phyloP scores from a whole-genome alignment of 2,113 vertebrate genomes.

The Haemorhous mexicanus region DNA sequence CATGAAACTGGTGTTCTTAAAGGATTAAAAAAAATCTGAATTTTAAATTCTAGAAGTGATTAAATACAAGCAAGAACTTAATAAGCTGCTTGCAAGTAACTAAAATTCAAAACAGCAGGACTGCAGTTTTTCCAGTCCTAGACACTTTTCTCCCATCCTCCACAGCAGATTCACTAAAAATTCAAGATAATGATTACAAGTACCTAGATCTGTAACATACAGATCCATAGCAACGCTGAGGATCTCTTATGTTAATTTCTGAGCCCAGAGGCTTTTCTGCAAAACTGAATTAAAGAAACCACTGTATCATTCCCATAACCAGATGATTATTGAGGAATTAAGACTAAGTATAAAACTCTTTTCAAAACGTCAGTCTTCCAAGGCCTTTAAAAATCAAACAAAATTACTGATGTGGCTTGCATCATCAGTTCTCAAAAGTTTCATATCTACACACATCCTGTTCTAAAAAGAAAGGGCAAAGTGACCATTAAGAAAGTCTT shows the following conservation, averaged over 20 bases:
- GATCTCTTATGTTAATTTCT: background rate
- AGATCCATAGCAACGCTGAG: background rate
- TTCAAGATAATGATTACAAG: background rate
- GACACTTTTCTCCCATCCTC: background rate
- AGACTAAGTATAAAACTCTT: background rate
- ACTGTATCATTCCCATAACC: background rate
- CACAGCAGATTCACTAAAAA: background rate
- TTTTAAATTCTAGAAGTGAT: background rate
- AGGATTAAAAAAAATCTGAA: background rate
- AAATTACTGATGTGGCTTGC: background rate
- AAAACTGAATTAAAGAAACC: conserved; percentile 1
- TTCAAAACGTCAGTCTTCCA: background rate
- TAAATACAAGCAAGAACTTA: background rate
- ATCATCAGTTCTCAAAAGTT: background rate
- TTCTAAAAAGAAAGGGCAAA: background rate
- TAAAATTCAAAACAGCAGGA: background rate
- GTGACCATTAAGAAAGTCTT: background rate
- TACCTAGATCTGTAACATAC: background rate
- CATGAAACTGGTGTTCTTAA: background rate
- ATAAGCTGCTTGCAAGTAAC: background rate
- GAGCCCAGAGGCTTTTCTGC: background rate
- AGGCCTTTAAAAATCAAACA: background rate
- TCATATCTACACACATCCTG: background rate
- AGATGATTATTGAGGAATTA: conserved; percentile 17
- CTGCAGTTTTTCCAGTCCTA: background rate